A percentile compares a stretch with the other conserved stretches of the same genome.
Evolutionary conservation across 64 coral and sea anemone genomes (phyloP).

Genomic region (Montipora sp.): DNA sequence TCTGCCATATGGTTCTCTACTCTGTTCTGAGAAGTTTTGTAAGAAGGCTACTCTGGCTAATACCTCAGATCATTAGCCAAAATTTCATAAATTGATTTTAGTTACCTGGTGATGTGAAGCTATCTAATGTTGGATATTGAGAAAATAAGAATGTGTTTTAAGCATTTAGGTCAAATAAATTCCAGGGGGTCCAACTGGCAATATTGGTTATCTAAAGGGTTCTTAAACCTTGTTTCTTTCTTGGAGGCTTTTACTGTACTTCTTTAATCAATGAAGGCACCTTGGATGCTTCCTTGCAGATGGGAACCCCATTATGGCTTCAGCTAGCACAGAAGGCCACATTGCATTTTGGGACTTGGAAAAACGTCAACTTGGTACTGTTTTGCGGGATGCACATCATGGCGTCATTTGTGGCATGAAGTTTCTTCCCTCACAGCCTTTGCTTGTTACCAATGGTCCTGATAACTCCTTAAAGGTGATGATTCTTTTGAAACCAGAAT

Average conservation of each 20-base stretch:
- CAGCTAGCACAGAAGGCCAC: constrained; percentile 91
- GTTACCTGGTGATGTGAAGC: too few relatives aligned
- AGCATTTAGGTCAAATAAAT: too few relatives aligned
- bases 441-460: constrained; percentile 84
- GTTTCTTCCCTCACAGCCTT: constrained; percentile 86
- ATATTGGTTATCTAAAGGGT: too few relatives aligned
- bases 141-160: too few relatives aligned
- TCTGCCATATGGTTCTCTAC: background rate
- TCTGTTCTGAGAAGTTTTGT: background rate
- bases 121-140: too few relatives aligned
- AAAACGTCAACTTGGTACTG: constrained; percentile 78
- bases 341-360: constrained; percentile 99
- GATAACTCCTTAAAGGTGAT: constrained; percentile 96
- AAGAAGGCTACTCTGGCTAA: too few relatives aligned
- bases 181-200: too few relatives aligned
- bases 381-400: constrained; percentile 77
- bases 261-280: background rate
- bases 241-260: too few relatives aligned
- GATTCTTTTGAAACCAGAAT: background rate
- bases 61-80: too few relatives aligned
- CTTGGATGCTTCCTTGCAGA: constrained; percentile 39
- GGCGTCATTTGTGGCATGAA: constrained; percentile 84
- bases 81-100: too few relatives aligned
- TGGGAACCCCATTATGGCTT: constrained; percentile 92
- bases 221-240: too few relatives aligned